Evolutionary conservation across 2,113 vertebrate genomes (phyloP).

Genomic region (Cyanoliseus patagonus): DNA sequence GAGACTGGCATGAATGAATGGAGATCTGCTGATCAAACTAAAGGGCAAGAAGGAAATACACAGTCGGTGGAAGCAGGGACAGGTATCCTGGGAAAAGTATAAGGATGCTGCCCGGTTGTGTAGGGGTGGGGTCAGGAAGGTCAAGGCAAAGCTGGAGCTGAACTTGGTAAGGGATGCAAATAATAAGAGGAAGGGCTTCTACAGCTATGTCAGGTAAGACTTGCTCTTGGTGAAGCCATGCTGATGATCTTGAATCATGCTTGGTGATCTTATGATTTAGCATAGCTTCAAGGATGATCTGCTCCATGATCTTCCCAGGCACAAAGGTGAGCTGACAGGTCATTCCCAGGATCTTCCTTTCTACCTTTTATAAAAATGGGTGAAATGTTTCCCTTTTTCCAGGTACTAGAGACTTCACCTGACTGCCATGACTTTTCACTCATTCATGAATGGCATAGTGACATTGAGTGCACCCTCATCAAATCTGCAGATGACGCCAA

Average conservation of each 20-base stretch:
- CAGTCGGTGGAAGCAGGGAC: not conserved
- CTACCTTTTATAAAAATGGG: not conserved
- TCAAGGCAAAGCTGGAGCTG: not conserved
- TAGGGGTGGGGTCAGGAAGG: not conserved
- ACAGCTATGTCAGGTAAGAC: rapidly evolving
- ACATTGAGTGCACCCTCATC: not conserved
- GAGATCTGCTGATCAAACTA: not conserved
- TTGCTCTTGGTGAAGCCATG: not conserved
- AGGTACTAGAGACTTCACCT: not conserved
- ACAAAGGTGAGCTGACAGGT: not conserved
- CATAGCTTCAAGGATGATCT: not conserved
- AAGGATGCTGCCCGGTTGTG: rapidly evolving
- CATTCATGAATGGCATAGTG: not conserved
- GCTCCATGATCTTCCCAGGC: not conserved
- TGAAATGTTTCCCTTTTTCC: not conserved
- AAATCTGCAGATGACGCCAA: not conserved
- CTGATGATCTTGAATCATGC: not conserved
- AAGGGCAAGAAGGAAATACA: not conserved
- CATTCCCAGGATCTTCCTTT: not conserved
- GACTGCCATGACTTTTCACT: not conserved
- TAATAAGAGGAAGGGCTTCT: not conserved
- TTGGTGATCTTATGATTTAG: not conserved
- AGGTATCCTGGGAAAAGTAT: not conserved
- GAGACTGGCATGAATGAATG: rapidly evolving
- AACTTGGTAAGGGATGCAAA: rapidly evolving